Evolutionary conservation across 2,113 vertebrate species (phyloP), one percentile per base, ranked within the genome.

Genomic region (Neotragus pygmaeus): DNA sequence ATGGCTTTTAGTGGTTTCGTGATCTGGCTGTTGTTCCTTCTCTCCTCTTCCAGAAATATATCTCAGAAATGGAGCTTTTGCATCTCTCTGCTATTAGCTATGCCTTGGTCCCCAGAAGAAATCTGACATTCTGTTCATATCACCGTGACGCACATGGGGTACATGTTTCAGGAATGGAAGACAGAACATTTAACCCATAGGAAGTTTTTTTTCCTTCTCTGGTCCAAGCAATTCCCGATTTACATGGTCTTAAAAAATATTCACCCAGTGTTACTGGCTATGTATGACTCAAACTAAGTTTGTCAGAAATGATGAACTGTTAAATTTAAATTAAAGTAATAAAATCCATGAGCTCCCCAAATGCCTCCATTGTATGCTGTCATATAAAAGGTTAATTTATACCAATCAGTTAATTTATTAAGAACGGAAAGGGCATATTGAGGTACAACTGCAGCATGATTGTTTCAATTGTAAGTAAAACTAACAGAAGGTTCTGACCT

Each of bases 351-450:
- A 58, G 17, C 8, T 86, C 75, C 7, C 6, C 13, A 85, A 57
- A 23, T 55, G 23, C 89, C 47, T 73, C 33, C 23, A 47, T 33
- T 94, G 16, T 4, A 89, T 58, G 7, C 5, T 39, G 17, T 89
- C 81, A 91, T 8, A 70, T 39, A 62, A 97, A 94, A 97, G 43
- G 81, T 85, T 87, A 95, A 86, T 84, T 97, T 77, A 91, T 95
- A 94, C 85, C 33, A 98, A 95, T 62, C 57, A 84, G 45, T 55
- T 83, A 90, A 93, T 92, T 89, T 97, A 80, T 94, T 95, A 93
- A 73, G 45, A 73, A 60, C 30, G 95, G 49, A 96, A 92, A 92
- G 78, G 64, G 21, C 43, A 91, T 82, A 96, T 66, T 80, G 57
- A 94, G 66, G 97, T 90, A 60, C 90, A 49, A 47, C 36, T 85